Evolutionary conservation across 2,797 vertebrate species (phyloP).

Genomic region (Potorous gilbertii): DNA sequence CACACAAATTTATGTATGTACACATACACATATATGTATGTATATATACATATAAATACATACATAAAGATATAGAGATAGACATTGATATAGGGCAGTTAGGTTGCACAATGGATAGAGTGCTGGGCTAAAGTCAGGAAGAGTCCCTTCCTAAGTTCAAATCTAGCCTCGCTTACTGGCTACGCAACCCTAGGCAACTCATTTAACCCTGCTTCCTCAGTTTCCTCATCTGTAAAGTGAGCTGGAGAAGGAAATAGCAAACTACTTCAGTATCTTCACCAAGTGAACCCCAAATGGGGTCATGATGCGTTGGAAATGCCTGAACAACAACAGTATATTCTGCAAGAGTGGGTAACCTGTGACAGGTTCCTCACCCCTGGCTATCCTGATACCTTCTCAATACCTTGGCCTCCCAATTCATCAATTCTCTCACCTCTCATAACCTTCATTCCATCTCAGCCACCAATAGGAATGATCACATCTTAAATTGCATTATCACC

Average conservation of each 20-base stretch:
- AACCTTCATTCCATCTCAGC: background rate
- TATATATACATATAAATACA: background rate
- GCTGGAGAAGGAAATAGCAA: background rate
- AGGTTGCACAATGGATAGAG: background rate
- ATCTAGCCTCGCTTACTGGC: background rate
- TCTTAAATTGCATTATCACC: background rate
- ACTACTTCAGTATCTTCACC: background rate
- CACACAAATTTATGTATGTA: no score
- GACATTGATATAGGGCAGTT: background rate
- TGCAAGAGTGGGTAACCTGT: no score
- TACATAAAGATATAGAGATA: background rate
- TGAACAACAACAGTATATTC: background rate
- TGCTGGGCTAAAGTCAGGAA: background rate
- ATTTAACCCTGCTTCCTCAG: background rate
- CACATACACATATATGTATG: no score
- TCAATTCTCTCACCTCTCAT: background rate
- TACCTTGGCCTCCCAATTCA: background rate
- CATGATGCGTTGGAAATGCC: background rate
- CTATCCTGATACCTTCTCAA: background rate
- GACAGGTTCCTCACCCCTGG: no score
- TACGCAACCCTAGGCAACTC: background rate
- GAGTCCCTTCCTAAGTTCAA: background rate
- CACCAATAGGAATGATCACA: background rate
- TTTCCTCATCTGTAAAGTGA: background rate
- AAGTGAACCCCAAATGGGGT: background rate